These are phyloP conservation scores for Podiceps cristatus DNA, from an alignment of 2,113 vertebrate genomes.

Conservation along the genomic window DNA sequence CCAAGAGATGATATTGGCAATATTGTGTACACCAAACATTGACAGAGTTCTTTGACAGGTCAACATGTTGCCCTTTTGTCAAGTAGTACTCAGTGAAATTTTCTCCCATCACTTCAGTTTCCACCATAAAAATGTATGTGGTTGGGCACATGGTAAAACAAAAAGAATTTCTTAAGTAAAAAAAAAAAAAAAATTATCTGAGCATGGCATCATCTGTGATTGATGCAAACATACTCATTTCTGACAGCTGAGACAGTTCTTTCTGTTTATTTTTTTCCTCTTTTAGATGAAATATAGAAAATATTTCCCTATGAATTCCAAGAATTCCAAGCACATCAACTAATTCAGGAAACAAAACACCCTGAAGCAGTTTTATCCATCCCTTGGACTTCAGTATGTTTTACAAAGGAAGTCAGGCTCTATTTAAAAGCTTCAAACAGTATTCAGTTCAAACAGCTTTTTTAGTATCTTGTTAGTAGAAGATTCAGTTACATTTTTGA, in stretches of 20 bases:
- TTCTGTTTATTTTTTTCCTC: neutral
- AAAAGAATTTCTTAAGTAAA: neutral
- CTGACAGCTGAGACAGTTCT: neutral
- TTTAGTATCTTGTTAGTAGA: neutral
- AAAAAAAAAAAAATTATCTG: neutral
- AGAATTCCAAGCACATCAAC: neutral
- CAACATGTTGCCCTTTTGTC: neutral
- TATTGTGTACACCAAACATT: neutral
- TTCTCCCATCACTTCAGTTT: neutral
- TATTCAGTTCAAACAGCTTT: neutral
- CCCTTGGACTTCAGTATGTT: neutral
- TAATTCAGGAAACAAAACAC: neutral
- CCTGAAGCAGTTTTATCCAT: neutral
- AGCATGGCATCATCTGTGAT: neutral
- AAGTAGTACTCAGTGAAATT: neutral
- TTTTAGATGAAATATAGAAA: neutral
- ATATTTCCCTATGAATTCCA: neutral
- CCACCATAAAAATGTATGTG: rapidly evolving
- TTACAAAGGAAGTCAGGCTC: neutral
- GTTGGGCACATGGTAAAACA: too few species aligned
- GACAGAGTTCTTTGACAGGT: neutral
- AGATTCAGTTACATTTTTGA: neutral
- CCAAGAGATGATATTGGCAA: neutral
- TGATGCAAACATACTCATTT: neutral
- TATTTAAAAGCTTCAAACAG: neutral